Evolutionary conservation across 37 sponge, comb jelly and placozoan genomes (phyloP).

Genomic region (Hexactinellida sp.): DNA sequence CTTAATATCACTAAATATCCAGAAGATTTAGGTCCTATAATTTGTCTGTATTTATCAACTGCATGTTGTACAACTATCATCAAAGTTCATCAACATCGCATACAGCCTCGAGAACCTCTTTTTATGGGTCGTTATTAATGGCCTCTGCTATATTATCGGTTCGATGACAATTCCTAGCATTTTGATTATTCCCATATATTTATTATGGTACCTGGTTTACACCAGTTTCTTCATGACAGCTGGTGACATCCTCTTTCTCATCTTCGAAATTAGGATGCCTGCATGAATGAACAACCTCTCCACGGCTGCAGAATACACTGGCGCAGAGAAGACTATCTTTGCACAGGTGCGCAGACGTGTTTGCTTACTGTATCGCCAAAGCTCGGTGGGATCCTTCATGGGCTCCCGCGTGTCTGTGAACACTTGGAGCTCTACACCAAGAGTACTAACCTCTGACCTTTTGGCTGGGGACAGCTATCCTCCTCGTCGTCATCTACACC

Average conservation of each 20-base stretch:
- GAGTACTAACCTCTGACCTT: neutral
- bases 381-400: neutral
- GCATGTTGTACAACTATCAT: neutral
- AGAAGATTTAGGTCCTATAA: neutral
- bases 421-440: neutral
- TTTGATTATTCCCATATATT: neutral
- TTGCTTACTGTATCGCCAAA: neutral
- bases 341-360: neutral
- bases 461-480: neutral
- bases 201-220: neutral
- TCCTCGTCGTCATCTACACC: neutral
- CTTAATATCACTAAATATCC: neutral
- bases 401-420: neutral
- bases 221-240: neutral
- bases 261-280: neutral
- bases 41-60: neutral
- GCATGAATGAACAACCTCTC: neutral
- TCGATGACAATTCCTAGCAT: neutral
- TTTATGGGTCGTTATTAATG: neutral
- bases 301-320: neutral
- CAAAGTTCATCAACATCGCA: neutral
- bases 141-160: neutral
- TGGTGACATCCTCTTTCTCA: no score
- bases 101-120: neutral
- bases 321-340: neutral